A percentile compares a stretch with the other conserved stretches of the same genome.
Conservation (phyloP, 2,888 invertebrate species). For the Acanthosoma haemorrhoidale region DNA sequence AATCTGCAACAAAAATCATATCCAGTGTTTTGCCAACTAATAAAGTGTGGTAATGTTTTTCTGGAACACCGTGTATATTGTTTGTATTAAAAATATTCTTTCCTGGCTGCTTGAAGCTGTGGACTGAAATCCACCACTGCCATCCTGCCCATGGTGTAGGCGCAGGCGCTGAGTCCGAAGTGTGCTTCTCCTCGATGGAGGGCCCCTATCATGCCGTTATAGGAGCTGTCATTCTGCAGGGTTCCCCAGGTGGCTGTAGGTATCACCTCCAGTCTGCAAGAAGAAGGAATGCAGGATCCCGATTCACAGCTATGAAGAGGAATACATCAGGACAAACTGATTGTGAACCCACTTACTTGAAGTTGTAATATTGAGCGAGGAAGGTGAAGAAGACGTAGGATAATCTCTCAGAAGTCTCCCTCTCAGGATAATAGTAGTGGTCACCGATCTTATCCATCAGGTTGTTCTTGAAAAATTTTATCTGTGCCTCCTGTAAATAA, state of each 20-base stretch:
- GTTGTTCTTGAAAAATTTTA: neutral
- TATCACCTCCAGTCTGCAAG: slow-evolving; percentile 27
- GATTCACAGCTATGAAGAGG: too few relatives aligned
- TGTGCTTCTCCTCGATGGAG: slow-evolving; percentile 34
- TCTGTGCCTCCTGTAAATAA: neutral
- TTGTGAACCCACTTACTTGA: slow-evolving; percentile 26
- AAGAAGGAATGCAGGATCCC: neutral
- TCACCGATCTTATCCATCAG: slow-evolving; percentile 7
- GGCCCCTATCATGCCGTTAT: slow-evolving; percentile 34
- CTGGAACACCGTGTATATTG: too few relatives aligned
- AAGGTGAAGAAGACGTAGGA: slow-evolving; percentile 31
- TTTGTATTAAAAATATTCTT: neutral
- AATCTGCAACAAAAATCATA: too few relatives aligned
- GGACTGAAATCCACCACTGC: slow-evolving; percentile 32
- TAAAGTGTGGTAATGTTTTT: too few relatives aligned
- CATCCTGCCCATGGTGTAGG: slow-evolving; percentile 30
- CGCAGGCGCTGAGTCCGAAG: slow-evolving; percentile 32
- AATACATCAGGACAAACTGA: too few relatives aligned
- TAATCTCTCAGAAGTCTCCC: slow-evolving; percentile 32
- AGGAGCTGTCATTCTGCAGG: slow-evolving; percentile 25
- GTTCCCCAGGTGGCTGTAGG: slow-evolving; percentile 37
- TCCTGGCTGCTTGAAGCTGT: slow-evolving; percentile 35
- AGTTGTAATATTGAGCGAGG: slow-evolving; percentile 33
- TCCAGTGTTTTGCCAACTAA: too few relatives aligned
- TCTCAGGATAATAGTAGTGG: slow-evolving; percentile 22